phyloP scores from a whole-genome alignment of 2,113 vertebrate genomes.

The Takifugu bimaculatus region DNA sequence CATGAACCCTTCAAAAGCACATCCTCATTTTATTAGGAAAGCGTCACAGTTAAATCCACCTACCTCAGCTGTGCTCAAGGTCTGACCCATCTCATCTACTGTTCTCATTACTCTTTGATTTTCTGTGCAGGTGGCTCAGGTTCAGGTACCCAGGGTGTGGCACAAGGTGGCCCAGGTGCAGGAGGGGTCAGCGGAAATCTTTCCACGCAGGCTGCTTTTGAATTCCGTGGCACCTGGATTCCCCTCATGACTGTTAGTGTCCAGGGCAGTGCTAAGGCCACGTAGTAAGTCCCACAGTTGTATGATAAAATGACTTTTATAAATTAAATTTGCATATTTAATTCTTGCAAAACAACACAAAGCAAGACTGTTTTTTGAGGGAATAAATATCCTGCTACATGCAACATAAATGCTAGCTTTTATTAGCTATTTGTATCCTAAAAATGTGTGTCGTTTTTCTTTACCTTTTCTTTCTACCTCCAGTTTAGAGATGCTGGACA shows the following conservation, averaged over 20 bases:
- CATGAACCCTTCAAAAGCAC: too few relatives aligned
- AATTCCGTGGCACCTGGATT: slow-evolving; percentile 97
- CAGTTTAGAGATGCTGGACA: slow-evolving; percentile 97
- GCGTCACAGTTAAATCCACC: too few relatives aligned
- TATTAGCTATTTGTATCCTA: neutral
- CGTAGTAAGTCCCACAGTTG: slow-evolving; percentile 85
- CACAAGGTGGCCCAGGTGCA: slow-evolving; percentile 79
- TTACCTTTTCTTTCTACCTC: slow-evolving; percentile 15
- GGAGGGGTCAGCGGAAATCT: slow-evolving; percentile 79
- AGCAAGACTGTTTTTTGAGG: too few relatives aligned
- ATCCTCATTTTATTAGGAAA: too few relatives aligned
- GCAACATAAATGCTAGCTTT: too few relatives aligned
- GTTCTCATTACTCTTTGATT: neutral
- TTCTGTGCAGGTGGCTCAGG: slow-evolving; percentile 63
- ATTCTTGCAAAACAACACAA: too few relatives aligned
- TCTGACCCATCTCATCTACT: neutral
- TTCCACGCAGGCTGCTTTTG: slow-evolving; percentile 92
- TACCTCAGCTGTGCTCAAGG: too few relatives aligned
- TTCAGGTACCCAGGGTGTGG: slow-evolving; percentile 73
- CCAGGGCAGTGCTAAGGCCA: slow-evolving; percentile 96
- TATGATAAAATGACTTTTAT: too few relatives aligned
- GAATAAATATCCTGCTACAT: too few relatives aligned
- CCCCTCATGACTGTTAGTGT: slow-evolving; percentile 91
- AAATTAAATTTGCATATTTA: too few relatives aligned
- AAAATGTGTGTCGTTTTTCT: neutral